Evolutionary conservation across 2,113 vertebrate genomes (phyloP).

Genomic region (Rhagologus leucostigma): DNA sequence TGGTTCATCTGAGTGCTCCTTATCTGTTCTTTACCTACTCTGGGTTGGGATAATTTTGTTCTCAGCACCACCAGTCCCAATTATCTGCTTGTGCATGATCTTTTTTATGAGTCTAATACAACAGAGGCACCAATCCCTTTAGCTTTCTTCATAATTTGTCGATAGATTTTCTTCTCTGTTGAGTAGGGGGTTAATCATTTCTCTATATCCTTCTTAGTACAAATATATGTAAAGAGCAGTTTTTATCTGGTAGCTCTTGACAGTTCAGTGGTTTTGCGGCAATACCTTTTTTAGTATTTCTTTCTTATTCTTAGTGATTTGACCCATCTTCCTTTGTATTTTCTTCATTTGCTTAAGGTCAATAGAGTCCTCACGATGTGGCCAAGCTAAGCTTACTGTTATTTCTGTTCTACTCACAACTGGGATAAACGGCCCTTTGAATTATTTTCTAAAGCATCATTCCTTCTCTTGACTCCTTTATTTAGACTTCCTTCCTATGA

Average conservation of each 20-base stretch:
- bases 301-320: background rate
- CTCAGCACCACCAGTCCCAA: background rate
- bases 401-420: background rate
- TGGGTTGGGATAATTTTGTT: background rate
- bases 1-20: background rate
- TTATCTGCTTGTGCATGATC: background rate
- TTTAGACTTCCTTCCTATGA: background rate
- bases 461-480: background rate
- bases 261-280: background rate
- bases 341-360: background rate
- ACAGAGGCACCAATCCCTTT: background rate
- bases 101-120: background rate
- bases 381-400: background rate
- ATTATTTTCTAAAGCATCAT: background rate
- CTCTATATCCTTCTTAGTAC: background rate
- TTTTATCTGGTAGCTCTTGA: background rate
- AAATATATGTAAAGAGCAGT: background rate
- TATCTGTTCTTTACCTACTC: background rate
- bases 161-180: background rate
- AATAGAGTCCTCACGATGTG: background rate
- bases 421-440: background rate
- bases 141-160: background rate
- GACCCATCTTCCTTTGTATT: background rate
- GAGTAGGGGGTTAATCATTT: background rate
- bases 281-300: background rate